Base-by-base conservation (phyloP, 2,888 invertebrate species). In the Drosophila algonquin region DNA sequence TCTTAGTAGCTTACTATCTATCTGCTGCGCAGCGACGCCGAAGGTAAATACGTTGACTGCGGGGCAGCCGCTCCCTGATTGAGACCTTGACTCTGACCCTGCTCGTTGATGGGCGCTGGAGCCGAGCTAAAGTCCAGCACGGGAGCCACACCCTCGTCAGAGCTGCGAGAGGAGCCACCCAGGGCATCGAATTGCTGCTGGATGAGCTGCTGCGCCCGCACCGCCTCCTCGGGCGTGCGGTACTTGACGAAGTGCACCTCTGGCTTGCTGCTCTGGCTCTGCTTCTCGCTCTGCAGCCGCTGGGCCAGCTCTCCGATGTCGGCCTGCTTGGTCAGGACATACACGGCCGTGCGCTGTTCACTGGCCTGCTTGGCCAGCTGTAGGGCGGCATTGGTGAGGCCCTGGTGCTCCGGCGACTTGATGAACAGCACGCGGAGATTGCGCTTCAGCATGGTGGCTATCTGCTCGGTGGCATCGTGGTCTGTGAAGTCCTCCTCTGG, bases 241-340 rank as follows among this genome's bases (percentile, higher is more conserved):
- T 90, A 90, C 63, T 90, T 90, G 60, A 90, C 82, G 16, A 90
- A 90, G 56, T 90, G 90, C 58, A 90, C 90, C 79, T 90, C 90
- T 24, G 90, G 90, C 70, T 90, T 90, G 35, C 77, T 84, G 10
- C 79, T 69, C 8, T 77, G 76, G 24, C 62, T 60, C 53, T 76
- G 79, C 50, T 61, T 73, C 52, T 88, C 76, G 12, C 68, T 64
- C 54, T 89, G 86, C 57, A 90, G 58, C 14, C 89, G 80, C 46
- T 90, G 81, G 1, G 89, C 80, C 53, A 90, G 63, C 35, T 87
- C 73, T 4, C 80, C 81, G 14, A 80, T 60, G 62, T 90, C 91
- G 27, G 84, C 79, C 69, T 91, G 85, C 74, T 91, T 90, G 73
- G 81, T 89, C 10, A 90, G 79, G 14, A 90, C 91, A 58, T 90